A percentile compares a stretch with the other conserved stretches of the same genome.
Evolutionary conservation across 2,888 invertebrate genomes (phyloP).

Genomic region (Mycalesis mineus): DNA sequence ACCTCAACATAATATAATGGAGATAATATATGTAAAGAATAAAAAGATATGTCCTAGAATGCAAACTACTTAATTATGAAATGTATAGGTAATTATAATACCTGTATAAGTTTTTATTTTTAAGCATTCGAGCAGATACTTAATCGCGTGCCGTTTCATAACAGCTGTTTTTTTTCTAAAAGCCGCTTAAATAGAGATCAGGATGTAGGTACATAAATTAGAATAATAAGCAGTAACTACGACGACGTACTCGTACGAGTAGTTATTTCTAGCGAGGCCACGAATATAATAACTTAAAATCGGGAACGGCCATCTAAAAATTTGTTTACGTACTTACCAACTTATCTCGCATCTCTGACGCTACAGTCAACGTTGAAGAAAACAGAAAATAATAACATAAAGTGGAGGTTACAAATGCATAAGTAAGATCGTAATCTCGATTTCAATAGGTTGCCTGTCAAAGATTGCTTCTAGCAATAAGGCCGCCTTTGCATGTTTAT

Average conservation of each 20-base stretch:
- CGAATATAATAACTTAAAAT: constrained; percentile 3
- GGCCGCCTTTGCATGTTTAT: too few species aligned
- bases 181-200: background rate
- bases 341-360: background rate
- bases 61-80: too few species aligned
- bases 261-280: constrained; percentile 1
- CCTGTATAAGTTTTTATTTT: too few species aligned
- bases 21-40: too few species aligned
- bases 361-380: background rate
- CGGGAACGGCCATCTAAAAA: background rate
- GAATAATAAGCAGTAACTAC: background rate
- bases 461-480: too few species aligned
- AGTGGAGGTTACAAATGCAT: too few species aligned
- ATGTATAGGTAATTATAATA: too few species aligned
- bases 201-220: background rate
- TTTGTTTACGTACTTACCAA: background rate
- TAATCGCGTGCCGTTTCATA: background rate
- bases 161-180: background rate
- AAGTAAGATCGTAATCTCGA: too few species aligned
- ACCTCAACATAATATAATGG: too few species aligned
- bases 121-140: too few species aligned
- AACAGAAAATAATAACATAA: background rate
- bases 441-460: too few species aligned
- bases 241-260: background rate
- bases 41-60: too few species aligned